These are phyloP conservation scores for Sphinx pinastri DNA, from an alignment of 2,888 invertebrate genomes.

Conservation along the genomic window DNA sequence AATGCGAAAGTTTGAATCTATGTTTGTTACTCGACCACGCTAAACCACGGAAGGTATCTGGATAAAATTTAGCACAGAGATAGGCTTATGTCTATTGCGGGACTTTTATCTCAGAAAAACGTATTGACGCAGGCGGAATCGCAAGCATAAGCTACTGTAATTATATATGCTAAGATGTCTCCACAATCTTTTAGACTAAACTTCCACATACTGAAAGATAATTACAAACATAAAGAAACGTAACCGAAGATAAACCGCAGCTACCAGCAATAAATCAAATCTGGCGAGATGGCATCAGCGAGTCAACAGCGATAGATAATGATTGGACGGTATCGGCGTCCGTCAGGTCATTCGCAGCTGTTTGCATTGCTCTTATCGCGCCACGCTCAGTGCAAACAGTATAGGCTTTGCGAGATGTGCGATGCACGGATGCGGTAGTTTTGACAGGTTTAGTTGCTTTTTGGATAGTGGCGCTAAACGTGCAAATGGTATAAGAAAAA, in stretches of 20 bases:
- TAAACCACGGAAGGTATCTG: too few species aligned
- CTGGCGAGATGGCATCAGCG: conserved; percentile 27
- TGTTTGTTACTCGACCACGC: too few species aligned
- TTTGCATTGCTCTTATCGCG: conserved; percentile 80
- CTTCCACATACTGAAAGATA: neutral
- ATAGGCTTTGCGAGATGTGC: conserved; percentile 30
- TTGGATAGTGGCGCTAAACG: neutral
- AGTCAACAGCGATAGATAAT: conserved; percentile 55
- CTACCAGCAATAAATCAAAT: conserved; percentile 23
- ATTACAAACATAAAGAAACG: neutral
- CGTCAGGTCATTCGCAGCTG: conserved; percentile 69
- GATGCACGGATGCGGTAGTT: conserved; percentile 13
- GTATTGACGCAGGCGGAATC: too few species aligned
- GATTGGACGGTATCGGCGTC: conserved; percentile 66
- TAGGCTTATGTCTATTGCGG: too few species aligned
- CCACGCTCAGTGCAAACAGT: conserved; percentile 63
- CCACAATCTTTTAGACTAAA: neutral
- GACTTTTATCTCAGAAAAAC: too few species aligned
- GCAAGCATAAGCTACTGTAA: too few species aligned
- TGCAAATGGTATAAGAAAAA: too few species aligned
- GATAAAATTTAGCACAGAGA: too few species aligned
- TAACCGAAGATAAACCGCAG: neutral
- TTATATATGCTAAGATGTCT: too few species aligned
- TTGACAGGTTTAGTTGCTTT: neutral
- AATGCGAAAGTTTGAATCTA: too few species aligned